phyloP scores from a whole-genome alignment of 2,797 vertebrate genomes.

The Poecilia velifera region DNA sequence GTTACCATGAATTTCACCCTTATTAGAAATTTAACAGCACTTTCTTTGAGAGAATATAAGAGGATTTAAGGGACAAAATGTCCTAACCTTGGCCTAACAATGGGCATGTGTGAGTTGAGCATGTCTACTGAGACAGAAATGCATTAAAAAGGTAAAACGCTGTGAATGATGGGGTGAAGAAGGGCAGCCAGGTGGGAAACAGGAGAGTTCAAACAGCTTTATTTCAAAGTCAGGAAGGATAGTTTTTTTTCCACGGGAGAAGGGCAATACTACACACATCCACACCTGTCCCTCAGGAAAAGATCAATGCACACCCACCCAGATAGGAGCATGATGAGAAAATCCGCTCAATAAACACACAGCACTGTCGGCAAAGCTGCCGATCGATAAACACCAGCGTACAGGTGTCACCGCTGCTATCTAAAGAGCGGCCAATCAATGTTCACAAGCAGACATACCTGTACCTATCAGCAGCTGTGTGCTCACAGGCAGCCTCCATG shows the following conservation, averaged over 20 bases:
- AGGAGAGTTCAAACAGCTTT: constrained; percentile 56
- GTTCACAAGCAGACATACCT: constrained; percentile 61
- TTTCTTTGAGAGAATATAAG: constrained; percentile 43
- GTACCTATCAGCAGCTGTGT: constrained; percentile 61
- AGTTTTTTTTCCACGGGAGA: constrained; percentile 20
- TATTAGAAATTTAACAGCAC: constrained; percentile 35
- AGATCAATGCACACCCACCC: constrained; percentile 62
- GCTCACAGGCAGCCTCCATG: constrained; percentile 25
- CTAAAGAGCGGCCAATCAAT: constrained; percentile 70
- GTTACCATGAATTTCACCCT: constrained; percentile 17
- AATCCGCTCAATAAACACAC: constrained; percentile 44
- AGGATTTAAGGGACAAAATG: constrained; percentile 52
- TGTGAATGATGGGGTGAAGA: constrained; percentile 44
- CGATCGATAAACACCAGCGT: constrained; percentile 72
- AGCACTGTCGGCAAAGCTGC: constrained; percentile 13
- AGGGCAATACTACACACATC: constrained; percentile 13
- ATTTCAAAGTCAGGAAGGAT: constrained; percentile 64
- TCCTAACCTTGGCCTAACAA: constrained; percentile 63
- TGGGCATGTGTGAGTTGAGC: constrained; percentile 47
- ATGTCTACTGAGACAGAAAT: constrained; percentile 39
- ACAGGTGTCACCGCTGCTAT: constrained; percentile 68
- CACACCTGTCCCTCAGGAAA: constrained; percentile 50
- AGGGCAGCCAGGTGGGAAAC: constrained; percentile 57
- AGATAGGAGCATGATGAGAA: constrained; percentile 46
- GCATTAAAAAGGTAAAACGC: constrained; percentile 44